Conservation (phyloP, 2,888 invertebrate species). For the Ophion obscuratus region DNA sequence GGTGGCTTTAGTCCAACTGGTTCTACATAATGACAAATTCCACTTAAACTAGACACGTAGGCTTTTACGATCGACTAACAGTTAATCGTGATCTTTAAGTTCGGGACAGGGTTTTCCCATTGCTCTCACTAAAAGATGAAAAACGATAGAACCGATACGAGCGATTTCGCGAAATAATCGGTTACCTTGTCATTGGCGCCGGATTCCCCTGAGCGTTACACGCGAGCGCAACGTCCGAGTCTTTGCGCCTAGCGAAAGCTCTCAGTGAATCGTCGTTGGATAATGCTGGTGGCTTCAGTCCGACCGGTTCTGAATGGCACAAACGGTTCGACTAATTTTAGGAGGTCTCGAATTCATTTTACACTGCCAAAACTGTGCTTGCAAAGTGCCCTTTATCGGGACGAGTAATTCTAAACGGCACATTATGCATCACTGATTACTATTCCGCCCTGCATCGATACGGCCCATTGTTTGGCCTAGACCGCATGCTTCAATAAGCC, state of each 20-base stretch:
- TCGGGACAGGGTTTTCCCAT: conserved; percentile 58
- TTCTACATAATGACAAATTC: conserved; percentile 83
- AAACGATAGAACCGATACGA: background rate
- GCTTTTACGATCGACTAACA: background rate
- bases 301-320: conserved; percentile 87
- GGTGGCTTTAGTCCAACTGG: conserved; percentile 89
- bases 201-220: conserved; percentile 89
- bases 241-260: conserved; percentile 85
- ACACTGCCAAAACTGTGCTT: conserved; percentile 8
- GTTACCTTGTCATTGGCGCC: conserved; percentile 89
- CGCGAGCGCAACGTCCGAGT: conserved; percentile 80
- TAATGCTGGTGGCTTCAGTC: conserved; percentile 89
- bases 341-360: conserved; percentile 18
- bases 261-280: conserved; percentile 87
- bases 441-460: conserved; percentile 27
- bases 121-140: background rate
- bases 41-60: conserved; percentile 5
- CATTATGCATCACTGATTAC: conserved; percentile 25
- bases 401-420: conserved; percentile 6
- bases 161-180: conserved; percentile 10
- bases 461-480: conserved; percentile 26
- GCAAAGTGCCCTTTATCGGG: conserved; percentile 5
- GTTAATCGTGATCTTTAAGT: background rate
- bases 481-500: conserved; percentile 15
- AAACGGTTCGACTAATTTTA: conserved; percentile 55